phyloP scores from a whole-genome alignment of 2,113 vertebrate genomes.

The Todiramphus saurophagus region DNA sequence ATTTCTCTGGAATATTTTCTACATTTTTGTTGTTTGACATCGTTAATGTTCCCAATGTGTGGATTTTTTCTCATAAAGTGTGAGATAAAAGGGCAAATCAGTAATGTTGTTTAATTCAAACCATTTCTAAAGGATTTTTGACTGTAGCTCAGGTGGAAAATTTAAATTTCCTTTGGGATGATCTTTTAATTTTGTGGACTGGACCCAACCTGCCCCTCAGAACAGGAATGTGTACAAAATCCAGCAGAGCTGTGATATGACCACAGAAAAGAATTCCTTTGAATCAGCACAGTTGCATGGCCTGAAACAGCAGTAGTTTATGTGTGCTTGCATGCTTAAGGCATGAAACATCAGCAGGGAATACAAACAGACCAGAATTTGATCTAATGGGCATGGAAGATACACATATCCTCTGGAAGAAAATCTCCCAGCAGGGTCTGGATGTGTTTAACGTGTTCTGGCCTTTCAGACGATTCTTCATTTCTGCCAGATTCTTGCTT shows the following conservation, averaged over 20 bases:
- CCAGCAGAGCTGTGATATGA: neutral
- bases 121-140: neutral
- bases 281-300: neutral
- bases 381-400: neutral
- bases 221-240: neutral
- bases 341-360: neutral
- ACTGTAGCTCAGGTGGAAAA: neutral
- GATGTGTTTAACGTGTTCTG: neutral
- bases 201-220: neutral
- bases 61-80: neutral
- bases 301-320: neutral
- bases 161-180: neutral
- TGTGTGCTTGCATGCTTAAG: neutral
- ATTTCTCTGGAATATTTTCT: neutral
- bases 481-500: neutral
- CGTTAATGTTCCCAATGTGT: neutral
- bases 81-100: neutral
- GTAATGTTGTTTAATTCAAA: neutral
- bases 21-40: neutral
- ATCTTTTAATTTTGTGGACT: neutral
- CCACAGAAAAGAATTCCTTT: neutral
- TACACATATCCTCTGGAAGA: neutral
- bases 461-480: neutral
- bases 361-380: neutral
- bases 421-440: neutral